Conservation (phyloP, 1,140 invertebrate species). For the Orchesella cincta region DNA sequence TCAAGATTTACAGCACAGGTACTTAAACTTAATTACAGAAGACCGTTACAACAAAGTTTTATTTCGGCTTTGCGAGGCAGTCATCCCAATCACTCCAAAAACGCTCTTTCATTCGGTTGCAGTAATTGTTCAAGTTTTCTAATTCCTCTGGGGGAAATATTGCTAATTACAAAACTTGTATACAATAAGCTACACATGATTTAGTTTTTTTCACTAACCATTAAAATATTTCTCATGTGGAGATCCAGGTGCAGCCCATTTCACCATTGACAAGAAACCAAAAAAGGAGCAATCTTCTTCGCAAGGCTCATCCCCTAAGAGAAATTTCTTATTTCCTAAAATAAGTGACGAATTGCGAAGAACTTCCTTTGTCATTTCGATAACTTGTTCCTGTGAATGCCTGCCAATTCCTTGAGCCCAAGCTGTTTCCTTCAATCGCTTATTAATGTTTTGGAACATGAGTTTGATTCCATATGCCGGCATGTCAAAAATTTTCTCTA, state of each 20-base stretch:
- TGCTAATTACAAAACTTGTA: no score
- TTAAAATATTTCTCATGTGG: not conserved
- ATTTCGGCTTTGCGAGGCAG: constrained; percentile 31
- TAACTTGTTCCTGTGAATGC: constrained; percentile 3
- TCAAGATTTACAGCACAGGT: no score
- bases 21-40: no score
- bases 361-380: not conserved
- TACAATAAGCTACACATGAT: no score
- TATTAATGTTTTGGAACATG: not conserved
- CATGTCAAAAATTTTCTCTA: constrained; percentile 13
- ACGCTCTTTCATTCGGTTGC: constrained; percentile 53
- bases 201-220: no score
- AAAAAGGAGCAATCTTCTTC: constrained; percentile 10
- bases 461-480: not conserved
- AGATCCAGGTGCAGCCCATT: constrained; percentile 12
- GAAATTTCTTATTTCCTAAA: not conserved
- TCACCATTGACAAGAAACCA: not conserved
- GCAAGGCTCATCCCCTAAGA: constrained; percentile 12
- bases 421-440: not conserved
- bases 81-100: constrained; percentile 57
- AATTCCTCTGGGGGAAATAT: constrained; percentile 53
- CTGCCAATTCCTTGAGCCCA: constrained; percentile 20
- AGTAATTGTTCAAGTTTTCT: constrained; percentile 53
- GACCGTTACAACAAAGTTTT: no score
- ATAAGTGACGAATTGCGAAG: not conserved